A percentile compares a stretch with the other conserved stretches of the same genome.
phyloP scores from a whole-genome alignment of 2,113 vertebrate genomes.

The Rhinogobius similis region DNA sequence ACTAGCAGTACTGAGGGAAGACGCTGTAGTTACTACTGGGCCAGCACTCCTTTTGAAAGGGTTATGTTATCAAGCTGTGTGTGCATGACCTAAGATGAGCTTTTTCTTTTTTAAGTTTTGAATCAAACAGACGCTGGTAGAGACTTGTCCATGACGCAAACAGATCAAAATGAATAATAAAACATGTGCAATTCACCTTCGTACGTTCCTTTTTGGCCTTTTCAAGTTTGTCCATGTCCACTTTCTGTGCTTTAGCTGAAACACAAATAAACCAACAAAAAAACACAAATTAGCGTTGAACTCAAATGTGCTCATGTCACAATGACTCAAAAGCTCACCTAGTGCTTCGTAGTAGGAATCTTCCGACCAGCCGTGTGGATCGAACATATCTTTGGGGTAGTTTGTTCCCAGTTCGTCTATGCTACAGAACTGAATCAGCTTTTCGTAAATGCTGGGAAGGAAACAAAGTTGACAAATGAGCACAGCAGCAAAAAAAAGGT shows the following conservation, averaged over 20 bases:
- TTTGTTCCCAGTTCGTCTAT: constrained; percentile 98
- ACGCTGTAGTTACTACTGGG: no score
- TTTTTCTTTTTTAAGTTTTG: not conserved
- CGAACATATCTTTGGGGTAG: constrained; percentile 99
- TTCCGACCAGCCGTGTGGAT: constrained; percentile 97
- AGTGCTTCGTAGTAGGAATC: constrained; percentile 95
- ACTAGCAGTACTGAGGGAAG: no score
- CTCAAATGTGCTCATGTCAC: not conserved
- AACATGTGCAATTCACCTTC: constrained; percentile 81
- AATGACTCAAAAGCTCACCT: constrained; percentile 69
- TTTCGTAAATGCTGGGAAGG: constrained; percentile 92
- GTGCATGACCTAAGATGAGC: constrained; percentile 13
- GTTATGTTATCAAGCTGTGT: no score
- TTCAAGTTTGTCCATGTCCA: constrained; percentile 98
- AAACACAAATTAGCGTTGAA: not conserved
- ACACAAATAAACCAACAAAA: constrained; percentile 17
- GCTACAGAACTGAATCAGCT: constrained; percentile 95
- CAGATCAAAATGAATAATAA: constrained; percentile 9
- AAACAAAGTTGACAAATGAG: constrained; percentile 1
- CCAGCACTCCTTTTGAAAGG: no score
- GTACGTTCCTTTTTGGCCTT: constrained; percentile 98
- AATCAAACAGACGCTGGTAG: constrained; percentile 42
- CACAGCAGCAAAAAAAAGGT: no score
- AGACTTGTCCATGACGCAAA: constrained; percentile 52
- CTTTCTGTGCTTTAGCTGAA: constrained; percentile 95